Base-by-base conservation (phyloP, 2,888 invertebrate species). In the Ochropacha duplaris region DNA sequence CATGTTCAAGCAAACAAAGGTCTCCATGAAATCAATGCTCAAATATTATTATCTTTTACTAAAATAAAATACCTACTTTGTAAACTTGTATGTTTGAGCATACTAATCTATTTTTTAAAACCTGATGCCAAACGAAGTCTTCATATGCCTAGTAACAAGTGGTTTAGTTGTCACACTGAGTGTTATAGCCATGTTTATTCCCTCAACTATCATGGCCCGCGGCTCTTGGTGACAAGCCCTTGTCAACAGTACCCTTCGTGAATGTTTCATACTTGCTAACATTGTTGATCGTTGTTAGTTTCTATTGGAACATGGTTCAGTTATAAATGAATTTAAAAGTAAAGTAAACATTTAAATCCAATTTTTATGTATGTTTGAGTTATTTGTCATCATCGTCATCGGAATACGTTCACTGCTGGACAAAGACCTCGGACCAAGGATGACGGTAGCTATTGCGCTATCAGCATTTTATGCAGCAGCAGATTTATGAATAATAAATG, bases 191-290 rank as follows among this genome's bases (percentile, higher is more conserved):
- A 68, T 68, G 67, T 64, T 74, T 69, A 69, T 65, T 72, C 64
- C 67, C 72, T 67, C 66, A 78, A 79, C 79, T 84, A 81, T 79
- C 73, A 74, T 72, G 70, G 78, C 85, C 82, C 59, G 60, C 54
- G 79, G 84, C 75, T 58, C 62, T 66, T 69, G 68, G 66, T 83
- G 83, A 83, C 84, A 81, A 76, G 78, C 66, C 68, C 74, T 70
- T 84, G 85, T 81, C 83, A 73, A 66, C 75, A 9, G 67, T 75
- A 60, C 62, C 64, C 66, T 69, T 66, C 6, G 36, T n/a, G 1
- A n/a, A 36, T 78, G 76, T 72, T 67, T 73, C 68, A 79, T 76
- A 72, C 66, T 64, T 64, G 62, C 64, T 66, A 58, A 63, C 61
- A 31, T 31, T 19, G 52, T 16, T 52, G 28, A 19, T 31, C 26